A percentile compares a stretch with the other conserved stretches of the same genome.
phyloP scores from a whole-genome alignment of 2,113 vertebrate genomes.

The Syrrhaptes paradoxus region DNA sequence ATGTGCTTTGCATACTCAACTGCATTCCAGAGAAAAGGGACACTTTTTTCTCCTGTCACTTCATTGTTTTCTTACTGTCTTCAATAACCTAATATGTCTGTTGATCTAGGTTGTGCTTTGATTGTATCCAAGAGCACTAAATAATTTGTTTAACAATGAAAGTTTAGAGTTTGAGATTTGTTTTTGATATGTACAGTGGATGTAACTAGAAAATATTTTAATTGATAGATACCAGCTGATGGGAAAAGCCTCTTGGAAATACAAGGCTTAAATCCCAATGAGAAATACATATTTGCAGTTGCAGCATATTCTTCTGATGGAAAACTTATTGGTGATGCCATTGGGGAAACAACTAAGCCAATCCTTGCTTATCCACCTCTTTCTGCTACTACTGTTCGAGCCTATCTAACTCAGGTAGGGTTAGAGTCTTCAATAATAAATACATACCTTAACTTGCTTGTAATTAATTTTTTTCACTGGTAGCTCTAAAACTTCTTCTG shows the following conservation, averaged over 20 bases:
- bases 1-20: not conserved
- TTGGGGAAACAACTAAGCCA: constrained; percentile 86
- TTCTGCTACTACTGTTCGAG: constrained; percentile 81
- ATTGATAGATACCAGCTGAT: constrained; percentile 81
- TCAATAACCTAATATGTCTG: not conserved
- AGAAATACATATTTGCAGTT: constrained; percentile 91
- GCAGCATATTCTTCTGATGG: constrained; percentile 87
- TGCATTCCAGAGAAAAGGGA: not conserved
- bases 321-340: constrained; percentile 80
- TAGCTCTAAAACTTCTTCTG: not conserved
- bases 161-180: not conserved
- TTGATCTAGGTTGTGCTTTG: not conserved
- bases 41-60: not conserved
- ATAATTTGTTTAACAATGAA: not conserved
- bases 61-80: not conserved
- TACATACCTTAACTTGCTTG: not conserved
- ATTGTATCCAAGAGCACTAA: not conserved
- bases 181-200: not conserved
- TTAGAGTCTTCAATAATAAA: not conserved
- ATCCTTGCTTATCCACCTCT: constrained; percentile 86
- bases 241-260: constrained; percentile 81
- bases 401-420: constrained; percentile 87
- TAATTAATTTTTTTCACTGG: not conserved
- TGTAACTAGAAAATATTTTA: constrained; percentile 42
- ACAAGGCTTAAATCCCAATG: constrained; percentile 85